Conservation (phyloP, 2,888 invertebrate species). For the Myathropa florea region DNA sequence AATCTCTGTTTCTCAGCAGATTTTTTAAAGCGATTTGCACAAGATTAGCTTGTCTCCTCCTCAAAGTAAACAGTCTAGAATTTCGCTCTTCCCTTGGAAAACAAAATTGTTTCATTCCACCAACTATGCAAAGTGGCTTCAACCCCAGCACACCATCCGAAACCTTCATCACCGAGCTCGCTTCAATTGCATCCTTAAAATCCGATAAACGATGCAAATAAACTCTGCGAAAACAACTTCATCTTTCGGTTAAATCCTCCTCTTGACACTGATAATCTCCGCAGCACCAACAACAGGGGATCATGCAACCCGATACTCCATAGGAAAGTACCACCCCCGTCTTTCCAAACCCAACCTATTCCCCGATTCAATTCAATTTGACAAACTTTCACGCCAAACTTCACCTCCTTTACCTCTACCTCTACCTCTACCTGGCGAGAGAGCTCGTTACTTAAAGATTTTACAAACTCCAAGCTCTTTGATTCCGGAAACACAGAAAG, state of each 20-base stretch:
- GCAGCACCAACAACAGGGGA: neutral
- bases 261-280: neutral
- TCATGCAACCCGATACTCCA: neutral
- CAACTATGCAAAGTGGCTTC: neutral
- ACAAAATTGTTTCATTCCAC: neutral
- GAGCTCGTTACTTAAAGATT: slow-evolving; percentile 5
- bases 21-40: neutral
- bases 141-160: neutral
- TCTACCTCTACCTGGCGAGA: neutral
- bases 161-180: neutral
- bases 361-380: slow-evolving; percentile 22
- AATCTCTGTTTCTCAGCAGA: neutral
- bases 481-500: neutral
- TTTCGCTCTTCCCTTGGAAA: neutral
- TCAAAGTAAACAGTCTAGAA: neutral
- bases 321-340: neutral
- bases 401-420: neutral
- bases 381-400: slow-evolving; percentile 31
- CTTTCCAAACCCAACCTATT: neutral
- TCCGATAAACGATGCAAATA: neutral
- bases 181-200: neutral
- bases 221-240: neutral
- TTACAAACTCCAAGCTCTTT: neutral
- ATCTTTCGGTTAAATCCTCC: neutral
- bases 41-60: neutral